Evolutionary conservation across 2,113 vertebrate genomes (phyloP).

Genomic region (Callipepla californica): DNA sequence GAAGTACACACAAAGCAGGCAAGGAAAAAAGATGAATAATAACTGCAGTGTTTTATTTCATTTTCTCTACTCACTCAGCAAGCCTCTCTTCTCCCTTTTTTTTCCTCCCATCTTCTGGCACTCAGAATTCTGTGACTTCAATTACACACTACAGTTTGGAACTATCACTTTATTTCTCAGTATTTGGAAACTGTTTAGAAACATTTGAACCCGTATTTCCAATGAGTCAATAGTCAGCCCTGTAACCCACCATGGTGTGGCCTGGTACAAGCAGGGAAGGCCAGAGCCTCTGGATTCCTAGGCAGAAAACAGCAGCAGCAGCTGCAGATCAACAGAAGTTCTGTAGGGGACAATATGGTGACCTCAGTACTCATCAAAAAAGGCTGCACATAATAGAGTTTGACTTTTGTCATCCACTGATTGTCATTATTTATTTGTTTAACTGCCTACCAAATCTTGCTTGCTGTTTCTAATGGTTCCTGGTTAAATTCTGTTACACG

Average conservation of each 20-base stretch:
- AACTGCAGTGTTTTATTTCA: background rate
- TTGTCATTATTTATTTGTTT: background rate
- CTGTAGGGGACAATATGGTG: background rate
- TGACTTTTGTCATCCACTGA: background rate
- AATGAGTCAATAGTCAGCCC: background rate
- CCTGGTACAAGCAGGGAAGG: background rate
- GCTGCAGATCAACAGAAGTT: background rate
- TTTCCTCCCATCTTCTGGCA: background rate
- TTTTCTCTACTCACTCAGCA: background rate
- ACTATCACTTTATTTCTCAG: background rate
- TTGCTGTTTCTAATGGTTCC: background rate
- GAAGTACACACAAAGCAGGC: background rate
- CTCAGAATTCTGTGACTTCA: background rate
- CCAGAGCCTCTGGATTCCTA: background rate
- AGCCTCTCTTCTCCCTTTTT: background rate
- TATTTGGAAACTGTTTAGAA: background rate
- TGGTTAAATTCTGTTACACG: background rate
- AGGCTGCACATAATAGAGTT: background rate
- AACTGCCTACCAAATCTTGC: background rate
- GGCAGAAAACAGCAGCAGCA: background rate
- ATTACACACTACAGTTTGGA: background rate
- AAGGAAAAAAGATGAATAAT: background rate
- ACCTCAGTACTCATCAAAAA: background rate
- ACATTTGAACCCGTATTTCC: background rate
- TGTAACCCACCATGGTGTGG: background rate